Conservation (phyloP, 2,888 invertebrate genomes). For the Erannis defoliaria region DNA sequence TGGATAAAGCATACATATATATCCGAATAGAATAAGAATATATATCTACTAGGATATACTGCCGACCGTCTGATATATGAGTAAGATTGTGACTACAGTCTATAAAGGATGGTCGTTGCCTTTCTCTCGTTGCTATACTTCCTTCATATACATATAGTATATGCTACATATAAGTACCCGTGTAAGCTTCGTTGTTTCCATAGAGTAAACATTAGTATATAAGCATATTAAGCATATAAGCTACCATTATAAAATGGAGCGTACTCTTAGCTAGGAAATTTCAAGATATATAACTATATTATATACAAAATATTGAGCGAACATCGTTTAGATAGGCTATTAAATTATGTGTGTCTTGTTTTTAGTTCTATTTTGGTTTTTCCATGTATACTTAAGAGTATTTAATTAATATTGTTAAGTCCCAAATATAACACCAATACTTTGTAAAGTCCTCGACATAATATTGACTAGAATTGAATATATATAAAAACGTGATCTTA, state of each 20-base stretch:
- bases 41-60: slow-evolving; percentile 45
- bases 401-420: slow-evolving; percentile 48
- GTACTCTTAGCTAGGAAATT: slow-evolving; percentile 76
- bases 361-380: slow-evolving; percentile 31
- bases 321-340: slow-evolving; percentile 79
- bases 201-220: slow-evolving; percentile 50
- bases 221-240: slow-evolving; percentile 48
- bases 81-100: slow-evolving; percentile 12
- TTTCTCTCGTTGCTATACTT: slow-evolving; percentile 71
- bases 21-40: slow-evolving; percentile 52
- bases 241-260: slow-evolving; percentile 64
- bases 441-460: slow-evolving; percentile 49
- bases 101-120: slow-evolving; percentile 61
- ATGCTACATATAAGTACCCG: slow-evolving; percentile 44
- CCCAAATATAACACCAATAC: slow-evolving; percentile 54
- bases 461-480: slow-evolving; percentile 42
- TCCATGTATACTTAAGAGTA: slow-evolving; percentile 36
- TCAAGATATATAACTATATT: slow-evolving; percentile 73
- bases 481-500: slow-evolving; percentile 31
- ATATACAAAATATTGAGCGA: slow-evolving; percentile 67
- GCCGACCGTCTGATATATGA: slow-evolving; percentile 50
- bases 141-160: slow-evolving; percentile 63
- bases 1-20: slow-evolving; percentile 61
- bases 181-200: slow-evolving; percentile 64
- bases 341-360: slow-evolving; percentile 45